Percentiles rank a stretch among this genome's conserved stretches.
Evolutionary conservation across 2,888 invertebrate species (phyloP).

Genomic region (Nomada fabriciana): DNA sequence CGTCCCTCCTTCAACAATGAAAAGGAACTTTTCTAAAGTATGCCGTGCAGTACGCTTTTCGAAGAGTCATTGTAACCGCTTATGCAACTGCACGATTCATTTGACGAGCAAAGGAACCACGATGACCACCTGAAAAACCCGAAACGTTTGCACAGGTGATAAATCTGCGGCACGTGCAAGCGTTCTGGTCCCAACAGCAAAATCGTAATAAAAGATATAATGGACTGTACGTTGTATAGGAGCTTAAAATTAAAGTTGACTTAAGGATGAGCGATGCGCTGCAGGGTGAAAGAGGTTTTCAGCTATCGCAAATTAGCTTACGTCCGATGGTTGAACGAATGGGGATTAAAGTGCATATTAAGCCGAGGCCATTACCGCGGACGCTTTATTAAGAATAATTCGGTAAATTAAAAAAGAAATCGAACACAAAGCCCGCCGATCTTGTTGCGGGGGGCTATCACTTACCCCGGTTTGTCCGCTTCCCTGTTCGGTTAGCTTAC

Average conservation of each 20-base stretch:
- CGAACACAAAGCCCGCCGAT: constrained; percentile 29
- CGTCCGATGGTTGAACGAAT: constrained; percentile 50
- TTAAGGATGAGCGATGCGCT: constrained; percentile 63
- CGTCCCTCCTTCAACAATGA: background rate
- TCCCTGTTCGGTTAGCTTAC: constrained; percentile 36
- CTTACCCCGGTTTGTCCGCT: constrained; percentile 24
- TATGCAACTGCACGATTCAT: constrained; percentile 30
- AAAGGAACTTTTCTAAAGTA: background rate
- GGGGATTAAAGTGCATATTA: constrained; percentile 57
- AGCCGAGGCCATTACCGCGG: constrained; percentile 34
- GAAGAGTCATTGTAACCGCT: background rate
- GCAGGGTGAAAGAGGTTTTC: constrained; percentile 51
- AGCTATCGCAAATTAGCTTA: constrained; percentile 65
- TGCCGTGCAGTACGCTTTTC: background rate
- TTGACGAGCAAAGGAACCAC: constrained; percentile 9
- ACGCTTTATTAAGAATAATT: constrained; percentile 38
- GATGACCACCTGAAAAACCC: constrained; percentile 22
- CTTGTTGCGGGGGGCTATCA: background rate
- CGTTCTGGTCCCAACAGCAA: constrained; percentile 11
- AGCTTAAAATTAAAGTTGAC: constrained; percentile 62
- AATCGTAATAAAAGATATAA: constrained; percentile 44
- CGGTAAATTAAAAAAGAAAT: constrained; percentile 21
- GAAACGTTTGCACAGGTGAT: constrained; percentile 38
- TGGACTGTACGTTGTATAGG: constrained; percentile 20
- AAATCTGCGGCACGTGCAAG: constrained; percentile 39